phyloP scores from a whole-genome alignment of 2,888 invertebrate genomes.

The Nemoura dubitans region DNA sequence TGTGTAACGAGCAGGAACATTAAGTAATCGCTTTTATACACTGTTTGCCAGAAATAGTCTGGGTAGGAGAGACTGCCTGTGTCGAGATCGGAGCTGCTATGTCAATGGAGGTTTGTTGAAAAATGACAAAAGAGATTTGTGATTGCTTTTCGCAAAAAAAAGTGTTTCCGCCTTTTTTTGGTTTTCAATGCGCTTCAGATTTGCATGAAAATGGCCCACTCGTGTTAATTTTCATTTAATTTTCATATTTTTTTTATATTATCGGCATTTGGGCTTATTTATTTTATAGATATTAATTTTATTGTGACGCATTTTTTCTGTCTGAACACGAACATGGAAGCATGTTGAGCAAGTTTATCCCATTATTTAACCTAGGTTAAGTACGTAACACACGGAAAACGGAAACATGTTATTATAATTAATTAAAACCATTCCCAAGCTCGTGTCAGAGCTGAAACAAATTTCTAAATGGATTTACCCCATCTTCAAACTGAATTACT shows the following conservation, averaged over 20 bases:
- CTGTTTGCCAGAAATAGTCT: conserved; percentile 1
- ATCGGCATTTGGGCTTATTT: too few species aligned
- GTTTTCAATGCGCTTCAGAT: neutral
- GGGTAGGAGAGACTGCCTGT: neutral
- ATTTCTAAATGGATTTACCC: neutral
- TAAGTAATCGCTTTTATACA: conserved; percentile 35
- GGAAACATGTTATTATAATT: conserved; percentile 7
- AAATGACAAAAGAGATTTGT: neutral
- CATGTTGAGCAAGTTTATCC: too few species aligned
- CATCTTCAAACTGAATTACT: neutral
- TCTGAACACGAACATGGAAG: too few species aligned
- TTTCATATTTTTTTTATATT: too few species aligned
- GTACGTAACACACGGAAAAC: neutral
- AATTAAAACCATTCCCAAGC: neutral
- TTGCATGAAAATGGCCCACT: neutral
- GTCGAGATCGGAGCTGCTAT: neutral
- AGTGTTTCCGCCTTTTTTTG: neutral
- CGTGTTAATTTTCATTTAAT: too few species aligned
- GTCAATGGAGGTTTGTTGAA: neutral
- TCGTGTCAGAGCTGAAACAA: neutral
- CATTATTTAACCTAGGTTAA: too few species aligned
- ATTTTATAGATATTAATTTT: too few species aligned
- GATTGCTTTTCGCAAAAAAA: neutral
- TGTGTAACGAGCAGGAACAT: conserved; percentile 41
- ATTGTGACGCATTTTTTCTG: too few species aligned